phyloP scores from a whole-genome alignment of 1,140 invertebrate species.

The Nasonia vitripennis region DNA sequence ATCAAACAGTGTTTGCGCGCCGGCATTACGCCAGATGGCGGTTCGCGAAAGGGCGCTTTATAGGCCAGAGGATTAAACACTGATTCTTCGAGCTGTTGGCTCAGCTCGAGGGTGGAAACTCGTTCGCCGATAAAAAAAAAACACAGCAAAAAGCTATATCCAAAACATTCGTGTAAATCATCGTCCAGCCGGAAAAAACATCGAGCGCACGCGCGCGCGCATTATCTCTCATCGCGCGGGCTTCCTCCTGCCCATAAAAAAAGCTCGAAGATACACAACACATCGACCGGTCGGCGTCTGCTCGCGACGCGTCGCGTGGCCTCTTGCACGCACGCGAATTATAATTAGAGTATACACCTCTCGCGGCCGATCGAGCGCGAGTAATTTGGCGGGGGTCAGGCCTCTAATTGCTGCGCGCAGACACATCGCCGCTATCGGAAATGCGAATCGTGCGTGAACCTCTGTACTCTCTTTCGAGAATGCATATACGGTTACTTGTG shows the following conservation, averaged over 20 bases:
- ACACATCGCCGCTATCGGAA: background rate
- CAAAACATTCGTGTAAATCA: too few species aligned
- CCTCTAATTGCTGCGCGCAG: background rate
- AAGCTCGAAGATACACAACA: background rate
- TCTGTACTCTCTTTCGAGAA: background rate
- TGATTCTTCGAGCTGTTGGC: too few species aligned
- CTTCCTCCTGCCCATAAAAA: background rate
- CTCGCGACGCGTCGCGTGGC: background rate
- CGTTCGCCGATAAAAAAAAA: too few species aligned
- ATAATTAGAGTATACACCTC: background rate
- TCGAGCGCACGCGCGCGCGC: too few species aligned
- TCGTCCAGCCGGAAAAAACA: too few species aligned
- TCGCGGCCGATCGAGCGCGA: background rate
- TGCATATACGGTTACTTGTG: background rate
- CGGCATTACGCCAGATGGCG: too few species aligned
- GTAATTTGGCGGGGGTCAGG: background rate
- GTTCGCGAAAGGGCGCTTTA: too few species aligned
- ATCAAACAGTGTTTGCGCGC: too few species aligned
- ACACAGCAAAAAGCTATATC: too few species aligned
- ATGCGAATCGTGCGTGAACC: constrained; percentile 1
- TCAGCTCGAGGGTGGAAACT: too few species aligned
- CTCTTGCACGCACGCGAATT: background rate
- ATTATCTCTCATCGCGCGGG: background rate
- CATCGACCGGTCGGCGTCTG: background rate
- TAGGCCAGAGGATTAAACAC: too few species aligned